A percentile compares a stretch with the other conserved stretches of the same genome.
phyloP scores from a whole-genome alignment of 2,888 invertebrate species.

The Leptarthrus brevirostris region DNA sequence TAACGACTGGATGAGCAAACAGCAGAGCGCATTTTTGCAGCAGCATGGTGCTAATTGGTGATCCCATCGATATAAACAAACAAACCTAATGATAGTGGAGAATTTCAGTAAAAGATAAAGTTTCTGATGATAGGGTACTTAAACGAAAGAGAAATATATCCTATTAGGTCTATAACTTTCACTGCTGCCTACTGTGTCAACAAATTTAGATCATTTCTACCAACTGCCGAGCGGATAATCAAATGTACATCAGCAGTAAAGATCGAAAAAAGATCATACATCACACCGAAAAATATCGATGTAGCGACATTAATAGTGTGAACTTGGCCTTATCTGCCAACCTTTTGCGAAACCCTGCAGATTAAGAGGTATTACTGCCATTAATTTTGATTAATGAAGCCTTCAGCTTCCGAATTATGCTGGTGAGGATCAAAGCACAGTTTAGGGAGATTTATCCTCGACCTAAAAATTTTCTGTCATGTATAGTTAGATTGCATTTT shows the following conservation, averaged over 20 bases:
- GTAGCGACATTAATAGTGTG: neutral
- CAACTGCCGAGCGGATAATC: no score
- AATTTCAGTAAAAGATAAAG: no score
- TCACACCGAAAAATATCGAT: no score
- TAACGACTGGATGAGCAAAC: slow-evolving; percentile 27
- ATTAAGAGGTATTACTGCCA: neutral
- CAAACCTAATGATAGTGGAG: no score
- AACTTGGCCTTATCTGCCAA: slow-evolving; percentile 19
- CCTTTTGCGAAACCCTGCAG: neutral
- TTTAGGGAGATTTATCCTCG: neutral
- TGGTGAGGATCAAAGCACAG: neutral
- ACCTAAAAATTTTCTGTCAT: neutral
- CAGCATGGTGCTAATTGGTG: slow-evolving; percentile 10
- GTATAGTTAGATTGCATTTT: neutral
- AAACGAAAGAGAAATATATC: no score
- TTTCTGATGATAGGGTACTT: no score
- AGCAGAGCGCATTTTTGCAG: neutral
- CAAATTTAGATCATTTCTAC: no score
- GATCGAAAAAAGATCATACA: no score
- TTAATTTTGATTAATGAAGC: slow-evolving; percentile 25
- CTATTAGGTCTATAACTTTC: no score
- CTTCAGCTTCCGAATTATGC: slow-evolving; percentile 17
- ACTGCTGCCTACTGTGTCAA: no score
- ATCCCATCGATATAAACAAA: neutral
- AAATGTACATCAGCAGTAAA: no score